phyloP scores from a whole-genome alignment of 2,113 vertebrate genomes.

The Irena cyanogastra region DNA sequence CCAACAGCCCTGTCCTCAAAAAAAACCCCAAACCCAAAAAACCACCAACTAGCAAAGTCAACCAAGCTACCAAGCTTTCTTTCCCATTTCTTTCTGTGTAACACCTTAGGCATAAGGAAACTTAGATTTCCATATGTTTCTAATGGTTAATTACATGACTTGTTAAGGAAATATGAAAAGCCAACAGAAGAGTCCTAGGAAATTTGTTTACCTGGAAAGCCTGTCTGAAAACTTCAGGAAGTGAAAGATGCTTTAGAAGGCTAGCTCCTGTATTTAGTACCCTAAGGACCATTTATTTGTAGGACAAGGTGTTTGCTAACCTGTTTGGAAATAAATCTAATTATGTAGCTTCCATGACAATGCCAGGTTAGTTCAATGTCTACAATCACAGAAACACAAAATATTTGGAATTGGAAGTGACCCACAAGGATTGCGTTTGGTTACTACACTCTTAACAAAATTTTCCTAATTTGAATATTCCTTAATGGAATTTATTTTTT shows the following conservation, averaged over 20 bases:
- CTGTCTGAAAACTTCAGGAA: background rate
- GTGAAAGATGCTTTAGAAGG: background rate
- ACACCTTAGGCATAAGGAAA: background rate
- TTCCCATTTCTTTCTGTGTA: background rate
- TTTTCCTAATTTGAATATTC: background rate
- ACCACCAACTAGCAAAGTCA: background rate
- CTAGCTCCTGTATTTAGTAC: background rate
- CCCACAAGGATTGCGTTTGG: background rate
- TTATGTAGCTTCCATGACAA: background rate
- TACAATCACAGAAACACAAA: background rate
- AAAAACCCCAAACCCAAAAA: background rate
- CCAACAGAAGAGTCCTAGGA: background rate
- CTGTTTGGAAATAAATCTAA: background rate
- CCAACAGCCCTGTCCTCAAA: fast-evolving
- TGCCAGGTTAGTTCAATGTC: background rate
- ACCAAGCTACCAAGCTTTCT: background rate
- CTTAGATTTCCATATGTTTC: background rate
- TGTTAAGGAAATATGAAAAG: background rate
- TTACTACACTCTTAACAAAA: background rate
- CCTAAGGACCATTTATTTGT: background rate
- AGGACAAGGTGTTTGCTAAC: background rate
- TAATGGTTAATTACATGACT: background rate
- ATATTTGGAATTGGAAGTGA: background rate
- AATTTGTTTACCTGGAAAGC: background rate
- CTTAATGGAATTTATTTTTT: background rate